A percentile compares a stretch with the other conserved stretches of the same genome.
These are phyloP conservation scores for Zeuzera pyrina DNA, from an alignment of 2,888 invertebrate species.

Conservation along the genomic window DNA sequence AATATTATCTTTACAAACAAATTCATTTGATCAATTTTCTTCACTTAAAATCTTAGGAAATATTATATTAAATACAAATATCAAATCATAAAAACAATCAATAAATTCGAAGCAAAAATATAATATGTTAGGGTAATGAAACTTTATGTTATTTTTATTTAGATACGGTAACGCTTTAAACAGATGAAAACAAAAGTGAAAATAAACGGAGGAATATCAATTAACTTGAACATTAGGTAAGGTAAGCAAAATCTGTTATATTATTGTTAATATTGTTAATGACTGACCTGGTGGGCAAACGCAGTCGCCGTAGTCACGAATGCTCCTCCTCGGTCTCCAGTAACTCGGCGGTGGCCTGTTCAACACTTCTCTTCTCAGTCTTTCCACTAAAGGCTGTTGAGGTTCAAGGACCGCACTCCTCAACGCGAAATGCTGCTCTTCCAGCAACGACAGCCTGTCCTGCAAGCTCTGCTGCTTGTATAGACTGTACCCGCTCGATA, in stretches of 20 bases:
- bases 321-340: slow-evolving; percentile 56
- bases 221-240: no score
- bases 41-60: no score
- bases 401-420: slow-evolving; percentile 66
- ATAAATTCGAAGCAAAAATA: no score
- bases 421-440: slow-evolving; percentile 70
- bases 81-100: no score
- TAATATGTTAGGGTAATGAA: slow-evolving; percentile 4
- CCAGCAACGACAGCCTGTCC: slow-evolving; percentile 64
- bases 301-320: slow-evolving; percentile 77
- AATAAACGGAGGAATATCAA: no score
- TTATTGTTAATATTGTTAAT: background rate
- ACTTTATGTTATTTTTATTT: no score
- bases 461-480: slow-evolving; percentile 72
- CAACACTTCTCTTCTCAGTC: slow-evolving; percentile 68
- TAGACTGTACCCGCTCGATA: slow-evolving; percentile 74
- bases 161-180: no score
- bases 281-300: slow-evolving; percentile 79
- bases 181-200: no score
- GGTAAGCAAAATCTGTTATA: no score
- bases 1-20: no score
- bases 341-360: slow-evolving; percentile 37
- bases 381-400: slow-evolving; percentile 67
- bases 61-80: no score
- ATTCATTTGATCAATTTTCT: no score